Evolutionary conservation across 2,113 vertebrate genomes (phyloP).

Genomic region (Albula goreensis): DNA sequence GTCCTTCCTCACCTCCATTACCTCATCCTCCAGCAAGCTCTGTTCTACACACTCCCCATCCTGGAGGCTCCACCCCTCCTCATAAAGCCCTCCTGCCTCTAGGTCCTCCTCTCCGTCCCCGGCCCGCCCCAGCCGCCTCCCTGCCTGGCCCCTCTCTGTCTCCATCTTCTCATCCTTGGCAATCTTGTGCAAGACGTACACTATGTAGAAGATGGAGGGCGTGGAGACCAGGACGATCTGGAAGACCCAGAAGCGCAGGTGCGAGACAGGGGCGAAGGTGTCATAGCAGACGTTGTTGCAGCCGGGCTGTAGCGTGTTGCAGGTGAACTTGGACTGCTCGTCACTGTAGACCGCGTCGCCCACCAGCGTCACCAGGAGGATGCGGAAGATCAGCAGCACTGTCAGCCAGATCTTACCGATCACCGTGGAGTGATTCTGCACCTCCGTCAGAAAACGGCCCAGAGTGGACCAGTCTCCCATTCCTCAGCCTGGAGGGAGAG

Average conservation of each 20-base stretch:
- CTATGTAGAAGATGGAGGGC: conserved; percentile 66
- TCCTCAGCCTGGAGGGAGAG: conserved; percentile 35
- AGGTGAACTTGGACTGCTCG: conserved; percentile 68
- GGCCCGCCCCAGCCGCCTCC: background rate
- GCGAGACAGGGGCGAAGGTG: conserved; percentile 63
- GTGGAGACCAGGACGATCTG: conserved; percentile 70
- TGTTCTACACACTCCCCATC: conserved; percentile 42
- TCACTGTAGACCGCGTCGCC: conserved; percentile 65
- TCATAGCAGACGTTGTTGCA: conserved; percentile 68
- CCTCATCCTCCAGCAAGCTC: conserved; percentile 46
- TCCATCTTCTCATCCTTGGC: conserved; percentile 61
- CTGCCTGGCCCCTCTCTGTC: conserved; percentile 34
- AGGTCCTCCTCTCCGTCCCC: conserved; percentile 23
- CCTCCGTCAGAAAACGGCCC: conserved; percentile 65
- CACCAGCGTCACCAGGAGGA: conserved; percentile 67
- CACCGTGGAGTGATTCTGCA: conserved; percentile 68
- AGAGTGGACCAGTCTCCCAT: conserved; percentile 72
- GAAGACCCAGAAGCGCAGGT: conserved; percentile 69
- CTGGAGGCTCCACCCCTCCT: conserved; percentile 42
- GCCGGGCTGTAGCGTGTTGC: conserved; percentile 67
- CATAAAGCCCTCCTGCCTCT: conserved; percentile 27
- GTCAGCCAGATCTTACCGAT: conserved; percentile 73
- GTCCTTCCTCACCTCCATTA: conserved; percentile 51
- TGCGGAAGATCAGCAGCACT: conserved; percentile 68
- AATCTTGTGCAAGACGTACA: conserved; percentile 69